Percentiles rank a stretch among this genome's conserved stretches.
These are phyloP conservation scores for Microcebus murinus DNA, from an alignment of 2,113 vertebrate species.

Conservation along the genomic window DNA sequence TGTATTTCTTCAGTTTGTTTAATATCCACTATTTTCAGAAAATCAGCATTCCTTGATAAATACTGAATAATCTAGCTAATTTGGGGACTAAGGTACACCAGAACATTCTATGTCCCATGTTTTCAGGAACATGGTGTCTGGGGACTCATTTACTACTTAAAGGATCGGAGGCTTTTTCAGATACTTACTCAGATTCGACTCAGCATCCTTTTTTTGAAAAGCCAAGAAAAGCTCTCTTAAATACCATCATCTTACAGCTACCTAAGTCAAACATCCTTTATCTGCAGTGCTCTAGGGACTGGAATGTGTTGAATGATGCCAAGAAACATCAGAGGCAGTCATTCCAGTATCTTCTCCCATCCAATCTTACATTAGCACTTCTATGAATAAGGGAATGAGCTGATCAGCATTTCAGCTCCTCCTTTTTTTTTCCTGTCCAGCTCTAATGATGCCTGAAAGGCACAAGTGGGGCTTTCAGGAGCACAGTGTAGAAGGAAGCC, in stretches of 20 bases:
- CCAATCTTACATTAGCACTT: background rate
- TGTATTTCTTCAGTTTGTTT: background rate
- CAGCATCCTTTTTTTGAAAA: background rate
- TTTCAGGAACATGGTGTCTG: conserved; percentile 1
- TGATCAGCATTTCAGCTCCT: background rate
- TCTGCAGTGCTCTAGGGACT: background rate
- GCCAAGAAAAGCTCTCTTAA: background rate
- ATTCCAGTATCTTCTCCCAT: background rate
- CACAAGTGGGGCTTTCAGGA: background rate
- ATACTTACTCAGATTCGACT: background rate
- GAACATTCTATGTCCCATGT: background rate
- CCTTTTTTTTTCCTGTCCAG: background rate
- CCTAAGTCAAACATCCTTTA: background rate
- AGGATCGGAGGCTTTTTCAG: background rate
- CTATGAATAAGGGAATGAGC: background rate
- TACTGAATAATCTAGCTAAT: background rate
- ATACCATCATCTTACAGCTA: background rate
- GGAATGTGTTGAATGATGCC: background rate
- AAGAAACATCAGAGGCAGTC: background rate
- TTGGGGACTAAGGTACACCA: background rate
- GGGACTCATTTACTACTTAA: background rate
- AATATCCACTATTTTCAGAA: background rate
- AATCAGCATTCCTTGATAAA: background rate
- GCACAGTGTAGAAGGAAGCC: background rate
- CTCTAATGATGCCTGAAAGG: background rate